Evolutionary conservation across 2,797 vertebrate genomes (phyloP).

Genomic region (Sylvia borin): DNA sequence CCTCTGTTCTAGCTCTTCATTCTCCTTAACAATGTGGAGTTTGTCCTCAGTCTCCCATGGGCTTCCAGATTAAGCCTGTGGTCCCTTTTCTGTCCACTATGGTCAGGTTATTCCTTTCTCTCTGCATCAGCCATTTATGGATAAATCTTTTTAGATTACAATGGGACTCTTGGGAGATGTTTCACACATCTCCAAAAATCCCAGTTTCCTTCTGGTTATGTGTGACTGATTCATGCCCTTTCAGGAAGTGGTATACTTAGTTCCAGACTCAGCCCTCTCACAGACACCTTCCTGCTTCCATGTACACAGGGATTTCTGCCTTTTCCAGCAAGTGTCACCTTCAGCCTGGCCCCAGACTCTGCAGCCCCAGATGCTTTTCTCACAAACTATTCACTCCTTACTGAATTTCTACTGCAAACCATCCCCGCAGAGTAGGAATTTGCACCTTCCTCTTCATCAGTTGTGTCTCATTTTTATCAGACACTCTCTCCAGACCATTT

Average conservation of each 20-base stretch:
- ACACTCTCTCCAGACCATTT: neutral
- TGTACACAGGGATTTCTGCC: accelerated
- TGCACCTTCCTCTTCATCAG: neutral
- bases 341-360: neutral
- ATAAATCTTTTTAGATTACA: neutral
- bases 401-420: neutral
- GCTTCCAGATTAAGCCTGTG: neutral
- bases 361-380: neutral
- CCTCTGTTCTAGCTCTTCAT: neutral
- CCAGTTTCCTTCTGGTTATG: neutral
- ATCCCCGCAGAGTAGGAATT: neutral
- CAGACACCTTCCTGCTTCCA: neutral
- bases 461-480: neutral
- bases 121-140: neutral
- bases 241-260: neutral
- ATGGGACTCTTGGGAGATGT: neutral
- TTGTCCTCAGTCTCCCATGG: neutral
- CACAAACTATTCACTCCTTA: neutral
- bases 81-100: neutral
- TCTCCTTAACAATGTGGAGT: neutral
- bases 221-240: neutral
- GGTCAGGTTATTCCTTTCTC: neutral
- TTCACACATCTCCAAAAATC: neutral
- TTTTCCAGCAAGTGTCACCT: neutral
- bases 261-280: neutral